Percentiles rank a stretch among this genome's conserved stretches.
phyloP scores from a whole-genome alignment of 92 coral and sea anemone species.

The Blastomussa wellsi region DNA sequence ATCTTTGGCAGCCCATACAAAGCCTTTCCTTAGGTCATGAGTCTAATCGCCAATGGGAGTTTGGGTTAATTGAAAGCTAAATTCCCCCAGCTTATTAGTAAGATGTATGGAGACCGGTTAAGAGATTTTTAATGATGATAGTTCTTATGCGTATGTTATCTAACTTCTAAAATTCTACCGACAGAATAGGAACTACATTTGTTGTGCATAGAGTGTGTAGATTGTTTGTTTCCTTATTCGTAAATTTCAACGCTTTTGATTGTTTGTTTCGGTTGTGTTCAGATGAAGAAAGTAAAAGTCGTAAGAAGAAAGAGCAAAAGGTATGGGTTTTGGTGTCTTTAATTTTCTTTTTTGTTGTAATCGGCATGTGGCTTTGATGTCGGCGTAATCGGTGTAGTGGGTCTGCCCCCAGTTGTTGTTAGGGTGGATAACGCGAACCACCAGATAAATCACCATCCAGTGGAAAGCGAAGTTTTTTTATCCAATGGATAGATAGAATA shows the following conservation, averaged over 20 bases:
- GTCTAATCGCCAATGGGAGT: background rate
- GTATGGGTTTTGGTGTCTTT: too few species aligned
- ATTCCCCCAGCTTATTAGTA: background rate
- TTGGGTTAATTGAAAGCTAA: background rate
- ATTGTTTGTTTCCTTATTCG: too few species aligned
- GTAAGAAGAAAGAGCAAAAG: constrained; percentile 63
- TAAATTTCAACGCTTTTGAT: background rate
- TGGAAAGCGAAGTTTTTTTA: too few species aligned
- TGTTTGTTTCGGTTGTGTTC: background rate
- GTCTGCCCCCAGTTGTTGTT: too few species aligned
- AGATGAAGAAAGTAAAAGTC: constrained; percentile 56
- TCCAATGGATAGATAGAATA: too few species aligned
- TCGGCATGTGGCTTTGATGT: too few species aligned
- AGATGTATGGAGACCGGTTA: background rate
- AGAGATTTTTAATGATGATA: background rate
- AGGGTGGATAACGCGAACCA: too few species aligned
- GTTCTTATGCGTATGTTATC: background rate
- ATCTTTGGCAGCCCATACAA: background rate
- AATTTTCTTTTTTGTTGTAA: too few species aligned
- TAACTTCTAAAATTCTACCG: background rate
- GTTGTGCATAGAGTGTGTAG: too few species aligned
- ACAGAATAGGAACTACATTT: too few species aligned
- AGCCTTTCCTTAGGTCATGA: background rate
- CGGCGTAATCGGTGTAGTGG: too few species aligned
- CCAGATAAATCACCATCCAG: too few species aligned